Evolutionary conservation across 2,113 vertebrate species (phyloP), one percentile per base, ranked within the genome.

Genomic region (Neotragus moschatus): DNA sequence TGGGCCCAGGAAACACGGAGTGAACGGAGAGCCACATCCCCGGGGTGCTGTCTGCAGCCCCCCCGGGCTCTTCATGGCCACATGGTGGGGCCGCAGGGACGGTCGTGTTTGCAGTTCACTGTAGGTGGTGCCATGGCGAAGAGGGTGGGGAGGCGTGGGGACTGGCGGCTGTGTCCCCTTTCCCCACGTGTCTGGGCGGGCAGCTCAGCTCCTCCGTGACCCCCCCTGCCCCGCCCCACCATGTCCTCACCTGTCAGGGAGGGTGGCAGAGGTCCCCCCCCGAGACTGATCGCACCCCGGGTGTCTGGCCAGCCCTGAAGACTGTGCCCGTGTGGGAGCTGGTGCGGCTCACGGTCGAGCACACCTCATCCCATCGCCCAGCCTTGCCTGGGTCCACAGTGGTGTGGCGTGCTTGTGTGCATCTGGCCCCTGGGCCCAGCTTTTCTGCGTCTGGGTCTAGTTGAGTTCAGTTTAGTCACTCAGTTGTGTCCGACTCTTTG

Each of bases 381-480:
- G 12, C 6, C 60, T 26, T 19, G n/a, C 56, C 19, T 10, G 3
- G 23, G 15, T 17, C n/a, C 17, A 14, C 77, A 43, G 55, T 14
- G 2, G 1, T 0, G 0, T 9, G 10, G 7, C 1, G 10, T 39
- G 4, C 0, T 7, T 0, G 0, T 0, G 1, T 1, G 1, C 0
- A 0, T 21, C 1, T 5, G 9, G 0, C 16, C 66, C 49, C 6
- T 0, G 26, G 73, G 19, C 30, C 36, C 66, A 53, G 81, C 28
- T 63, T 0, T 25, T 43, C 21, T 6, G 2, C 5, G 1, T 33
- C 66, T 39, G 66, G 66, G 19, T 70, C 19, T 23, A 23, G 66
- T 16, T 61, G 60, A 61, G 14, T 9, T 17, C 61, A 63, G 60
- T 70, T 70, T 10, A 73, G 36, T 39, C 5, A 0, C n/a, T 39